Evolutionary conservation across 2,797 vertebrate species (phyloP), one percentile per base, ranked within the genome.

Genomic region (Simalia tracyae): DNA sequence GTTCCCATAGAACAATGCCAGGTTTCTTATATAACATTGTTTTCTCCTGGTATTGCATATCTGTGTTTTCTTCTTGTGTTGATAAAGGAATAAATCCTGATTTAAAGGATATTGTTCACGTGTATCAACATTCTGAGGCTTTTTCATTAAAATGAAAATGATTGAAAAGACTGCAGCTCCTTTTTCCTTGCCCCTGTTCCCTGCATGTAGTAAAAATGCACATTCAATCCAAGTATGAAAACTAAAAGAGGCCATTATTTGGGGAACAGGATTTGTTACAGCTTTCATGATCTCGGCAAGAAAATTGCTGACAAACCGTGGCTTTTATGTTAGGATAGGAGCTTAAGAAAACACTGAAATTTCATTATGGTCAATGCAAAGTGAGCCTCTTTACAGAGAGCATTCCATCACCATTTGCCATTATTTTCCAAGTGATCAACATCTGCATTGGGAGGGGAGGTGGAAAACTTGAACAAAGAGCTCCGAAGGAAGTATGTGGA

Each of bases 101-200:
- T 91, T 91, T 89, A 91, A 87, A 89, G 85, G 59, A 60, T 59
- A 31, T 84, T 31, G 64, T 89, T 91, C 84, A 89, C 59, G 56
- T 5, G 8, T 87, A 66, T 86, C 90, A 87, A 87, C 36, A 46
- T 66, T 57, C 5, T 17, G 22, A 24, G 31, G 26, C 26, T 64
- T 89, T 81, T 87, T 72, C 57, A 81, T 56, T 6, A 87, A 68
- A 63, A n/a, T 56, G n/a, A 56, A 87, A 76, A 63, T 28, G 15
- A 15, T 84, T 42, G 72, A 63, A 88, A 84, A 87, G 66, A 4
- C 42, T 42, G 57, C 28, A 50, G 66, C 86, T 76, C 36, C 4
- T 61, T 86, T 81, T 72, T 9, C 85, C n/a, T 11, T 90, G n/a
- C 76, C 42, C 42, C 86, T 31, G 8, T 12, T 84, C 86, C 28